Evolutionary conservation across 2,797 vertebrate species (phyloP), one percentile per base, ranked within the genome.

Genomic region (Danio choprae): DNA sequence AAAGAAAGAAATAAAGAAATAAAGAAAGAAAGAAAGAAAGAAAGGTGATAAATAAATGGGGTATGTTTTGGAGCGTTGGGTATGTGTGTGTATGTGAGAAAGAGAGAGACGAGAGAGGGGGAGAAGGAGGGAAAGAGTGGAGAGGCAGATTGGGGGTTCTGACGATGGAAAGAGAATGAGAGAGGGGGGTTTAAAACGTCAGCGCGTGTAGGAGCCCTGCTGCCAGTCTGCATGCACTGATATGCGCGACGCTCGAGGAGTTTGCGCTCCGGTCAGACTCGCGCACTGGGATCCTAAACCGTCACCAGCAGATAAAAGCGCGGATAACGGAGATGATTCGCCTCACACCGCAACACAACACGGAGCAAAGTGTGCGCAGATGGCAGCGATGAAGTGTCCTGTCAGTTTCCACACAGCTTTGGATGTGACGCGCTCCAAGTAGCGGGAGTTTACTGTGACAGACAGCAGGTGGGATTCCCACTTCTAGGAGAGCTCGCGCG

Each of bases 341-440:
- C 68, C 15, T 87, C 55, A 84, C 44, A 85, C 69, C 80, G 82
- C 18, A 80, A 75, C 64, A 55, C 12, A 84, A 64, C 88, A 74
- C 87, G 91, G 91, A 90, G 90, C 87, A 87, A 85, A 82, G 72
- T 69, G 72, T 59, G 41, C 56, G 20, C 86, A 89, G 90, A 90
- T 90, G 51, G 76, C 80, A 83, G 86, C 87, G 88, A 83, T 84
- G 50, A 69, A 73, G 82, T 85, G 81, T 56, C 51, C 44, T 55
- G 18, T 67, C 75, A 78, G 82, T 77, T 67, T 69, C 55, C 59
- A 69, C 40, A 56, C 74, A 81, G 81, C 77, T 82, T 85, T 91
- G 92, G 93, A 94, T 92, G 90, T 90, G 86, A 86, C 85, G 63
- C 44, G 80, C 63, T 87, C 85, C 89, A 83, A 89, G 82, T 87